Evolutionary conservation across 2,888 invertebrate genomes (phyloP).

Genomic region (Lordiphosa fenestrarum): DNA sequence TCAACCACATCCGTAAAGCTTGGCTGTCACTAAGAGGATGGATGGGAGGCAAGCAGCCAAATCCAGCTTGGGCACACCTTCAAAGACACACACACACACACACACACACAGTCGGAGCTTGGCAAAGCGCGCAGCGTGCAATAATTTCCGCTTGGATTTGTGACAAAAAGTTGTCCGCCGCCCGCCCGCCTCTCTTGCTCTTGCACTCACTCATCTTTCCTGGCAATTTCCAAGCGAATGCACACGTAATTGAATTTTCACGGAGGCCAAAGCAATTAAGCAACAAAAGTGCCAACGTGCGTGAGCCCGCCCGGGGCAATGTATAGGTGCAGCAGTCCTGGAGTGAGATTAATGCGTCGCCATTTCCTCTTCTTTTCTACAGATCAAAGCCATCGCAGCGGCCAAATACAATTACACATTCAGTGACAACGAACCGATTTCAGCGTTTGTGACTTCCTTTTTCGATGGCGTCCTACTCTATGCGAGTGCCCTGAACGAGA

Average conservation of each 20-base stretch:
- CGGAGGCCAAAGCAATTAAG: constrained; percentile 45
- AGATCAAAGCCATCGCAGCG: constrained; percentile 86
- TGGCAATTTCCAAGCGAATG: constrained; percentile 19
- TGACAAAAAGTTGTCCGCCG: constrained; percentile 18
- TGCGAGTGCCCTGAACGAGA: constrained; percentile 94
- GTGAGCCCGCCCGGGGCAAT: not conserved
- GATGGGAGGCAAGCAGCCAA: constrained; percentile 5
- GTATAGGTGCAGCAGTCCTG: not conserved
- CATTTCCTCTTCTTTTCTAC: constrained; percentile 30
- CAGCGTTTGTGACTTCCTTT: constrained; percentile 96
- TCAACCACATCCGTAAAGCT: constrained; percentile 2
- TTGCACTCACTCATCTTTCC: constrained; percentile 3
- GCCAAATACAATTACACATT: constrained; percentile 87
- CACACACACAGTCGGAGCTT: constrained; percentile 19
- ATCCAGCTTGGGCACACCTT: constrained; percentile 13
- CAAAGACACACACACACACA: constrained; percentile 21
- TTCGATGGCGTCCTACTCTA: constrained; percentile 98
- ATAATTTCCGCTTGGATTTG: constrained; percentile 47
- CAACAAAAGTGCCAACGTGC: constrained; percentile 10
- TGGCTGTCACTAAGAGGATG: no score
- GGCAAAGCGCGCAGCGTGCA: constrained; percentile 27
- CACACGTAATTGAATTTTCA: constrained; percentile 55
- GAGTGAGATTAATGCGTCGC: constrained; percentile 20
- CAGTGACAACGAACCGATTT: constrained; percentile 88
- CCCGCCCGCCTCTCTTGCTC: not conserved